Evolutionary conservation across 2,113 vertebrate genomes (phyloP).

Genomic region (Propithecus coquereli): DNA sequence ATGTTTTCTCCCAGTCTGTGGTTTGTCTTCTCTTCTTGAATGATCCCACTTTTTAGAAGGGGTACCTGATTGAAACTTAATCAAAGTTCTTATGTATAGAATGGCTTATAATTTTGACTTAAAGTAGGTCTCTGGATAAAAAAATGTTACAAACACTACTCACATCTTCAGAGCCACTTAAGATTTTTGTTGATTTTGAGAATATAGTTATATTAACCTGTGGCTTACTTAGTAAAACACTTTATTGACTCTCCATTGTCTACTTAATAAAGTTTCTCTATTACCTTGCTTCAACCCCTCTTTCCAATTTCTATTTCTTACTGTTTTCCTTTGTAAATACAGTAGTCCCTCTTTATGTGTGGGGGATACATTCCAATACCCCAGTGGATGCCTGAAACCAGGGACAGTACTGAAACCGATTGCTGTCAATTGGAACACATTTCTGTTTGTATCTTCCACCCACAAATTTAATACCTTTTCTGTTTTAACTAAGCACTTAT

Average conservation of each 20-base stretch:
- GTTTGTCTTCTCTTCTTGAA: not conserved
- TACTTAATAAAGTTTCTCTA: not conserved
- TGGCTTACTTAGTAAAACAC: not conserved
- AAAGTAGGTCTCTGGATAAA: not conserved
- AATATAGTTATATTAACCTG: not conserved
- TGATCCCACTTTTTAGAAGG: not conserved
- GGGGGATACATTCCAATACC: not conserved
- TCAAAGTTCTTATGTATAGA: not conserved
- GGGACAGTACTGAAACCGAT: not conserved
- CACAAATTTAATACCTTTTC: not conserved
- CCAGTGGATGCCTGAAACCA: not conserved
- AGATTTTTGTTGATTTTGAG: not conserved
- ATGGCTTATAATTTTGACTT: not conserved
- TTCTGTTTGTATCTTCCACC: not conserved
- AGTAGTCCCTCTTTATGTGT: not conserved
- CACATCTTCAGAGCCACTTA: not conserved
- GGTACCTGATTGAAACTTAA: not conserved
- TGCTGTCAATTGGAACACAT: not conserved
- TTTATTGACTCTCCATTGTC: not conserved
- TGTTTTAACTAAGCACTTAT: not conserved
- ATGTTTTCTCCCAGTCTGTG: not conserved
- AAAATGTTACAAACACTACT: not conserved
- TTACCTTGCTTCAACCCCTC: not conserved
- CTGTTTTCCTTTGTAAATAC: not conserved
- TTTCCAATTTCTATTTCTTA: conserved; percentile 9